Percentiles rank a stretch among this genome's conserved stretches.
Evolutionary conservation across 2,113 vertebrate species (phyloP).

Genomic region (Patagioenas fasciata): DNA sequence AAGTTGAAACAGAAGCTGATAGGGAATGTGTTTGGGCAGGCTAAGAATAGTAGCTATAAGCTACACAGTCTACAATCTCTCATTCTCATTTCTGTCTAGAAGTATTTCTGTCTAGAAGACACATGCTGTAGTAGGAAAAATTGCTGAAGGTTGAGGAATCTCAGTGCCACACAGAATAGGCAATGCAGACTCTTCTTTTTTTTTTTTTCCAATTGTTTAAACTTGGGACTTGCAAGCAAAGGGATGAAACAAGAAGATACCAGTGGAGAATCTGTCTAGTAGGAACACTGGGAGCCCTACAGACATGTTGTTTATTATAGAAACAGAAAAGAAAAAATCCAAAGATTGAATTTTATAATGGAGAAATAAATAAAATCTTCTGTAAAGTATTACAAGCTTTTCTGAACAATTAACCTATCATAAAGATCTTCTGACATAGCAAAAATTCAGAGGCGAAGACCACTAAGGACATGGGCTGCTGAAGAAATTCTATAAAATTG

Average conservation of each 20-base stretch:
- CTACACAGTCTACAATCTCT: neutral
- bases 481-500: neutral
- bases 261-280: neutral
- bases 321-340: neutral
- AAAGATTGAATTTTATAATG: neutral
- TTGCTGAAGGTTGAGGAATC: neutral
- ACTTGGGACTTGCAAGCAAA: neutral
- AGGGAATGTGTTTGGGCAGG: neutral
- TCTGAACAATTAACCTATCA: neutral
- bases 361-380: neutral
- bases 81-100: neutral
- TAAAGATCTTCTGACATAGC: neutral
- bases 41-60: neutral
- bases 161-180: neutral
- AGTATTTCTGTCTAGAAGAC: neutral
- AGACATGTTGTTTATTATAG: neutral
- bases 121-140: neutral
- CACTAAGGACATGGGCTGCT: neutral
- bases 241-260: neutral
- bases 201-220: neutral
- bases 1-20: neutral
- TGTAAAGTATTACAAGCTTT: neutral
- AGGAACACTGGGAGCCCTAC: neutral
- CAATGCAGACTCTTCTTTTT: neutral
- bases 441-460: neutral